Conservation (phyloP, 2,113 vertebrate genomes). For the Sapajus apella region DNA sequence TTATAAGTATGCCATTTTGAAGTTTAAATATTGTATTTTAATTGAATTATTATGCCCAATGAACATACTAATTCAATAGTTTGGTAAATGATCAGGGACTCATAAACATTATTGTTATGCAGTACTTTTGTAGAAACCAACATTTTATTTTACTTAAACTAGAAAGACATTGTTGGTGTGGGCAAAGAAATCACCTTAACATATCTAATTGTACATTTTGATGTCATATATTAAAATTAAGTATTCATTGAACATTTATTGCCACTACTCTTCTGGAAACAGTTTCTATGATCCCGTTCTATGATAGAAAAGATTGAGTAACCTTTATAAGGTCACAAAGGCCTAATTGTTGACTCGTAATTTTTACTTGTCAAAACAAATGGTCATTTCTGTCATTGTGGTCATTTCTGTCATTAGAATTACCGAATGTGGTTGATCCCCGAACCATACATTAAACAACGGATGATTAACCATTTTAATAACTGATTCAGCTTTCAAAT, state of each 20-base stretch:
- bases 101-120: not conserved
- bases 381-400: not conserved
- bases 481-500: not conserved
- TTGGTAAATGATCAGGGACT: not conserved
- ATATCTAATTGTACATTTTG: not conserved
- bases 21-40: conserved; percentile 7
- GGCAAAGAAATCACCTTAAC: not conserved
- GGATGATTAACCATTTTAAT: not conserved
- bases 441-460: not conserved
- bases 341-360: not conserved
- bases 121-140: not conserved
- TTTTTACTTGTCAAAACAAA: not conserved
- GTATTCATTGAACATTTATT: not conserved
- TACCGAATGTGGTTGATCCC: not conserved
- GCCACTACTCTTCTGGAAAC: not conserved
- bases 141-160: not conserved
- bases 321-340: not conserved
- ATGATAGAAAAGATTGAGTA: not conserved
- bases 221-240: not conserved
- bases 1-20: not conserved
- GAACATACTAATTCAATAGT: not conserved
- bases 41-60: not conserved
- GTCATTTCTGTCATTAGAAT: not conserved
- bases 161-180: not conserved
- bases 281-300: not conserved